Base-by-base conservation (phyloP, 2,113 vertebrate genomes). In the Ia io region DNA sequence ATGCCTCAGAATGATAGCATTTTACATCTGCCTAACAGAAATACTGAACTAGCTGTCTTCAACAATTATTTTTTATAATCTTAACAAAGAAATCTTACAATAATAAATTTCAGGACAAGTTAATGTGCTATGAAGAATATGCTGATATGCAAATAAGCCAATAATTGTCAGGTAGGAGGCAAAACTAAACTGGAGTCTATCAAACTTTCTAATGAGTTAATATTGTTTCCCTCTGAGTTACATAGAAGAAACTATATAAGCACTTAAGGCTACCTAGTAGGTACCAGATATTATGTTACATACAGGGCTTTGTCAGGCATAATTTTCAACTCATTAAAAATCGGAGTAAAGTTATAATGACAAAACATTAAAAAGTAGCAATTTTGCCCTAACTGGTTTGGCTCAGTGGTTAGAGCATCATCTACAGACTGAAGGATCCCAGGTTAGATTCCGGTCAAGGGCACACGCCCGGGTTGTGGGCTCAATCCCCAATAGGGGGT, bases 291-390 rank as follows among this genome's bases (percentile, higher is more conserved):
- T 1, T 67, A 47, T 40, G 35, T 47, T 67, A 82, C 12, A 80
- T 74, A 86, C 3, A 73, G 30, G n/a, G 32, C 17, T 76, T 51
- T 87, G 13, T 77, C 67, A 83, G 22, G 14, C 87, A 12, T 30
- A 82, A 88, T 76, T 88, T 87, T 88, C 84, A 82, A 87, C 18
- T 69, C n/a, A 83, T 42, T 88, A 76, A 69, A 92, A 61, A 86
- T 44, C 6, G 63, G 35, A 82, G 12, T 74, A 63, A 82, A 51
- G 32, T 59, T 49, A 73, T 51, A 73, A 1, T 28, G 40, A 76
- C 37, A 83, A 95, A 88, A 92, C 30, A 73, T 59, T 10, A 79
- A 67, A 82, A 80, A 69, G 44, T 32, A 87, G 16, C 53, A 79
- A 86, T 71, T 71, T n/a, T n/a, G 30, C 30, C 65, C 32, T 67